Evolutionary conservation across 2,113 vertebrate genomes (phyloP).

Genomic region (Rhinoderma darwinii): DNA sequence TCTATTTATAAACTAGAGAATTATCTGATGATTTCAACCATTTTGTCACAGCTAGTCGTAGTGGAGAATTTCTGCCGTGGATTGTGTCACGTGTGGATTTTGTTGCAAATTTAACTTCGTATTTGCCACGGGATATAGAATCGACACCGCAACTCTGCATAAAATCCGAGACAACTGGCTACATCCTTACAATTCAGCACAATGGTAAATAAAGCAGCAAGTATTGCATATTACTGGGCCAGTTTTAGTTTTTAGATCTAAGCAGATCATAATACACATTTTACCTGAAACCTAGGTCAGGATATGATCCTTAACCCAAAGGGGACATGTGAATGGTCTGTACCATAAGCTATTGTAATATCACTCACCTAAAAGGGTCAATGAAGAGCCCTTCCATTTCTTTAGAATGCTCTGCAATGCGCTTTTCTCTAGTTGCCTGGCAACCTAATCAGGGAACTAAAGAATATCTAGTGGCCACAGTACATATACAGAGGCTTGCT

Average conservation of each 20-base stretch:
- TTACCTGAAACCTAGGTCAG: not conserved
- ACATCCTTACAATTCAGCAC: too few species aligned
- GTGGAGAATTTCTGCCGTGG: too few species aligned
- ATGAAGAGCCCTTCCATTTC: constrained; percentile 18
- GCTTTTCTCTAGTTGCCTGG: constrained; percentile 46
- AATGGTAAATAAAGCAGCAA: too few species aligned
- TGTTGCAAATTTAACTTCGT: too few species aligned
- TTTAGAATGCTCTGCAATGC: constrained; percentile 50
- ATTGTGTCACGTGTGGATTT: too few species aligned
- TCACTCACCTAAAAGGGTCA: constrained; percentile 43
- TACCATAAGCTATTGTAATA: not conserved
- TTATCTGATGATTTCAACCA: too few species aligned
- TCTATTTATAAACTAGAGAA: too few species aligned
- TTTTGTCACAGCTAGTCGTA: too few species aligned
- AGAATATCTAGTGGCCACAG: constrained; percentile 33
- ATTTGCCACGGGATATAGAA: too few species aligned
- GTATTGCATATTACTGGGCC: too few species aligned
- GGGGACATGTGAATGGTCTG: not conserved
- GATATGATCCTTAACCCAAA: not conserved
- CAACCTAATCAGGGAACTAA: constrained; percentile 39
- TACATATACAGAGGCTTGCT: constrained; percentile 26
- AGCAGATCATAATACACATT: not conserved
- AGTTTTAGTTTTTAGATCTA: not conserved
- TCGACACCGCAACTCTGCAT: too few species aligned
- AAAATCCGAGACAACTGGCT: too few species aligned